Evolutionary conservation across 37 sponge, comb jelly and placozoan species (phyloP).

Genomic region (Tethya wilhelma): DNA sequence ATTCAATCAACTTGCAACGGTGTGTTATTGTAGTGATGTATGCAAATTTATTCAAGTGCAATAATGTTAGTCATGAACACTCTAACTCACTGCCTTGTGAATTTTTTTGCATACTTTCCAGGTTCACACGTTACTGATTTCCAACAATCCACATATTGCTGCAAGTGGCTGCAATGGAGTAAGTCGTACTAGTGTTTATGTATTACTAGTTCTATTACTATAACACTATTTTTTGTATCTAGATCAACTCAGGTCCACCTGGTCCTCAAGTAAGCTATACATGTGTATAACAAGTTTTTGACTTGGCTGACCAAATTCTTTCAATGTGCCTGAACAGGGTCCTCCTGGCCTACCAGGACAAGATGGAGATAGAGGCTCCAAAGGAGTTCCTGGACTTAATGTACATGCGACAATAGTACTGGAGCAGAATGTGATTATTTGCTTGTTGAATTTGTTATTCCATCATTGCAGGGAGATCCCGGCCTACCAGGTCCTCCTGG

Average conservation of each 20-base stretch:
- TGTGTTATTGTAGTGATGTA: not conserved
- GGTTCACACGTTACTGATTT: not conserved
- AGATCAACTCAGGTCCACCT: not conserved
- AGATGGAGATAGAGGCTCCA: not conserved
- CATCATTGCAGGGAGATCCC: constrained; percentile 4
- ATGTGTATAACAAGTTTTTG: too few species aligned
- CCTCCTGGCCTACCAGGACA: not conserved
- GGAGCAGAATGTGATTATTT: not conserved
- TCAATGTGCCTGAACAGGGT: not conserved
- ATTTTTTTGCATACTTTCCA: not conserved
- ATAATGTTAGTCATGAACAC: not conserved
- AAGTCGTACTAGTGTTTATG: not conserved
- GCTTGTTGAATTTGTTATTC: not conserved
- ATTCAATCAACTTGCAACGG: not conserved
- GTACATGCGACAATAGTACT: not conserved
- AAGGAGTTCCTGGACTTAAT: not conserved
- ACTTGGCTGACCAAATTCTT: too few species aligned
- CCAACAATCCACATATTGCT: not conserved
- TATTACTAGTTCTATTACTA: too few species aligned
- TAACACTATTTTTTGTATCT: not conserved
- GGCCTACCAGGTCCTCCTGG: not conserved
- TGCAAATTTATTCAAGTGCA: not conserved
- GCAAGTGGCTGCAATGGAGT: not conserved
- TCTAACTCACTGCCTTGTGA: too few species aligned
- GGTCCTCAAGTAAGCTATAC: not conserved